These are phyloP conservation scores for Odontomachus brunneus DNA, from an alignment of 1,140 invertebrate species.

Conservation along the genomic window DNA sequence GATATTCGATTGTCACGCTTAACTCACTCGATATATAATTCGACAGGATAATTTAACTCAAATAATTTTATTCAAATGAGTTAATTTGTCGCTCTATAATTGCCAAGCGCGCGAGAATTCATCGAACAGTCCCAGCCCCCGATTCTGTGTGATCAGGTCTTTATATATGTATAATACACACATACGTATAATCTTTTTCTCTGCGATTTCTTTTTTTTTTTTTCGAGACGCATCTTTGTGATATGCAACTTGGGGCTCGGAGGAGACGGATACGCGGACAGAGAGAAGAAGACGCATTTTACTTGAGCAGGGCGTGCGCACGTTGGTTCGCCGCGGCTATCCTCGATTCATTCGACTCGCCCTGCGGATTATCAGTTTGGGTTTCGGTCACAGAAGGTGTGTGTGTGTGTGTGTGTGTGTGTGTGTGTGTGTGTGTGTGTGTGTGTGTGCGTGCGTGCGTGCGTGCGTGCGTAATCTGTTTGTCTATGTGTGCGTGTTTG, in stretches of 20 bases:
- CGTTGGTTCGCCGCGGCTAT: constrained; percentile 94
- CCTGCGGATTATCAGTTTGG: constrained; percentile 80
- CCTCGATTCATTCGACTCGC: constrained; percentile 88
- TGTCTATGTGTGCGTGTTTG: not conserved
- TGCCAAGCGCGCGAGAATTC: not conserved
- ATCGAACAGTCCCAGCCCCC: constrained; percentile 42
- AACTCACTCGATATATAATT: not conserved
- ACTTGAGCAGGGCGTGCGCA: constrained; percentile 93
- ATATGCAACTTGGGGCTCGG: constrained; percentile 63
- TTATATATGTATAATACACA: constrained; percentile 40
- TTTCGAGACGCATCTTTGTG: constrained; percentile 30
- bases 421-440: not conserved
- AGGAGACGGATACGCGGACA: constrained; percentile 76
- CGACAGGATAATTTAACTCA: not conserved
- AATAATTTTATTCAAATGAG: not conserved
- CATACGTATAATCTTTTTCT: constrained; percentile 27
- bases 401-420: not conserved
- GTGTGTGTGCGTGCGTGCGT: not conserved
- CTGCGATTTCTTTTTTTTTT: not conserved
- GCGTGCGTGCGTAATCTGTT: not conserved
- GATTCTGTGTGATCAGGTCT: not conserved
- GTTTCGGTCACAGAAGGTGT: constrained; percentile 65
- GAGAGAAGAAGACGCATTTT: constrained; percentile 81
- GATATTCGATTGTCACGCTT: not conserved
- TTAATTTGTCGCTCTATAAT: not conserved